phyloP scores from a whole-genome alignment of 2,113 vertebrate genomes.

The Pterocles gutturalis region DNA sequence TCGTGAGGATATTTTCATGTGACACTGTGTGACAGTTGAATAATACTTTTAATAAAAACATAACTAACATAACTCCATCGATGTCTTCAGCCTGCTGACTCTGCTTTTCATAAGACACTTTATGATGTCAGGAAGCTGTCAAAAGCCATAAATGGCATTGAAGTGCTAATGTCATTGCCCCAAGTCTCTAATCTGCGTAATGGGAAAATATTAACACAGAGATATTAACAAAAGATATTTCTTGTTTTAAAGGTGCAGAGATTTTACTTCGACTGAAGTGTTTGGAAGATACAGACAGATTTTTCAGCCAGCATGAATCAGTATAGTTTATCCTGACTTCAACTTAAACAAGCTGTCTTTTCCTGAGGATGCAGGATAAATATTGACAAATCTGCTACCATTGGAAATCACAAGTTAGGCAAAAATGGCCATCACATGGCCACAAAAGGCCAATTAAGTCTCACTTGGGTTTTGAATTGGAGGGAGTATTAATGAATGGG shows the following conservation, averaged over 20 bases:
- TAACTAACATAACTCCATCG: not conserved
- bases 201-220: not conserved
- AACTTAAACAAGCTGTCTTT: not conserved
- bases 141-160: not conserved
- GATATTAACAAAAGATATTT: not conserved
- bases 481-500: not conserved
- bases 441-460: not conserved
- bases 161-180: not conserved
- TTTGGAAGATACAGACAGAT: not conserved
- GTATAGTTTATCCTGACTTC: not conserved
- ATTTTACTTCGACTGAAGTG: not conserved
- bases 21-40: not conserved
- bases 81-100: not conserved
- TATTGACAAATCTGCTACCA: constrained; percentile 10
- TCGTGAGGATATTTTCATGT: not conserved
- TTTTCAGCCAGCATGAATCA: not conserved
- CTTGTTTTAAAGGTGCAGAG: not conserved
- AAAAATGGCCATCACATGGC: not conserved
- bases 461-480: not conserved
- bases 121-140: not conserved
- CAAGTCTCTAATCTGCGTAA: not conserved
- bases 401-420: not conserved
- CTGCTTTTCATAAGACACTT: not conserved
- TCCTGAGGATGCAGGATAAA: not conserved
- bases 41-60: not conserved